These are phyloP conservation scores for Eilema sororculum DNA, from an alignment of 2,888 invertebrate species.

Conservation along the genomic window DNA sequence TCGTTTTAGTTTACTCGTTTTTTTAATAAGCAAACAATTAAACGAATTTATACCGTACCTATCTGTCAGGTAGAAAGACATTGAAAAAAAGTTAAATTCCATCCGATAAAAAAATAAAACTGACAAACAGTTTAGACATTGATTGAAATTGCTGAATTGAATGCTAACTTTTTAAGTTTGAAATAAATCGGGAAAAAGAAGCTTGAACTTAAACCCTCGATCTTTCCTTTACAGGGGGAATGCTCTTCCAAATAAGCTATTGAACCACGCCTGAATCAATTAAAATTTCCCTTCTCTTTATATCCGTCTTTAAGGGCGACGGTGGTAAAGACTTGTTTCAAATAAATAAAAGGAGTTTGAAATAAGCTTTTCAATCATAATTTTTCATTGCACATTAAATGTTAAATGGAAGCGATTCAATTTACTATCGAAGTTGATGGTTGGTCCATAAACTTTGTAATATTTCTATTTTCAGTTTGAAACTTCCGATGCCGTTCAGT, in stretches of 20 bases:
- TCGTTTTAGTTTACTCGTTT: neutral
- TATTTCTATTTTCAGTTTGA: neutral
- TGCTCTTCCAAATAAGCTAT: too few relatives aligned
- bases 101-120: slow-evolving; percentile 29
- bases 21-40: slow-evolving; percentile 7
- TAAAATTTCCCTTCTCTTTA: too few relatives aligned
- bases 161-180: slow-evolving; percentile 32
- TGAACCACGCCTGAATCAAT: too few relatives aligned
- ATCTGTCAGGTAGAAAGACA: neutral
- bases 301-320: too few relatives aligned
- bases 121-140: slow-evolving; percentile 25
- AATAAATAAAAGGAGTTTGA: slow-evolving; percentile 44
- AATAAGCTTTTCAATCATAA: slow-evolving; percentile 42
- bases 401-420: neutral
- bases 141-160: slow-evolving; percentile 44
- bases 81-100: neutral
- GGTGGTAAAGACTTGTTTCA: slow-evolving; percentile 34
- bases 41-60: neutral
- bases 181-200: too few relatives aligned
- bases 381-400: slow-evolving; percentile 36
- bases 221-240: too few relatives aligned
- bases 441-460: neutral
- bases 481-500: neutral
- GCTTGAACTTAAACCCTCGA: too few relatives aligned
- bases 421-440: neutral